A percentile compares a stretch with the other conserved stretches of the same genome.
phyloP scores from a whole-genome alignment of 2,888 invertebrate genomes.

The Lordiphosa fenestrarum region DNA sequence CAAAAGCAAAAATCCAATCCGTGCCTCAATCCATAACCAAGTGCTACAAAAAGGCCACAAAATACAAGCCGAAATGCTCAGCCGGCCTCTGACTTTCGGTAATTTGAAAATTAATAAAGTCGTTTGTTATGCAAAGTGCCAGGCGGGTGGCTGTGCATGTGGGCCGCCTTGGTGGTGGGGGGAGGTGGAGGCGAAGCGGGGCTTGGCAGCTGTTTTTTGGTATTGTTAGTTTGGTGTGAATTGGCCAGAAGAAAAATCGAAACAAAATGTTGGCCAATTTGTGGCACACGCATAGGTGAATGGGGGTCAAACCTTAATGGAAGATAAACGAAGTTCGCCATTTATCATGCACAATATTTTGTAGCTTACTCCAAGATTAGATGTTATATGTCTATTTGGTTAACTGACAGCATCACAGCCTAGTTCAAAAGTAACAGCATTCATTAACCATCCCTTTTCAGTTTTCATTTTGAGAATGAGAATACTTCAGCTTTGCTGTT shows the following conservation, averaged over 20 bases:
- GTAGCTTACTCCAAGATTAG: too few relatives aligned
- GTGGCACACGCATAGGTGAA: constrained; percentile 30
- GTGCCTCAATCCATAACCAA: constrained; percentile 52
- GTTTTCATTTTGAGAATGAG: too few relatives aligned
- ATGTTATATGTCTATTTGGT: too few relatives aligned
- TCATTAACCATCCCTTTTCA: too few relatives aligned
- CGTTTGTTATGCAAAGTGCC: constrained; percentile 74
- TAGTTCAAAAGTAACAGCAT: too few relatives aligned
- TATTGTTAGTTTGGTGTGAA: constrained; percentile 42
- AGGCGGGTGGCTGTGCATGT: constrained; percentile 40
- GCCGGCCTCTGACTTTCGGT: constrained; percentile 73
- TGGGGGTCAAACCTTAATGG: too few relatives aligned
- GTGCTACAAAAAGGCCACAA: constrained; percentile 69
- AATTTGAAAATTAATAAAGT: constrained; percentile 74
- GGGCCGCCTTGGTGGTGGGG: constrained; percentile 12
- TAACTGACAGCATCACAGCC: too few relatives aligned
- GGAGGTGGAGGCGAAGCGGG: constrained; percentile 46
- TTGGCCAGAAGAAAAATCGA: constrained; percentile 27
- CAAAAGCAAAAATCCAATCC: constrained; percentile 30
- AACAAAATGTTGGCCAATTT: constrained; percentile 31
- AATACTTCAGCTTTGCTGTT: too few relatives aligned
- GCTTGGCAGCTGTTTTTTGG: constrained; percentile 55
- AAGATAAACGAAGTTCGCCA: too few relatives aligned
- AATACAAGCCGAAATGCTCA: constrained; percentile 58
- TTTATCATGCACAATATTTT: too few relatives aligned